phyloP scores from a whole-genome alignment of 2,888 invertebrate species.

The Torymus tubicola region DNA sequence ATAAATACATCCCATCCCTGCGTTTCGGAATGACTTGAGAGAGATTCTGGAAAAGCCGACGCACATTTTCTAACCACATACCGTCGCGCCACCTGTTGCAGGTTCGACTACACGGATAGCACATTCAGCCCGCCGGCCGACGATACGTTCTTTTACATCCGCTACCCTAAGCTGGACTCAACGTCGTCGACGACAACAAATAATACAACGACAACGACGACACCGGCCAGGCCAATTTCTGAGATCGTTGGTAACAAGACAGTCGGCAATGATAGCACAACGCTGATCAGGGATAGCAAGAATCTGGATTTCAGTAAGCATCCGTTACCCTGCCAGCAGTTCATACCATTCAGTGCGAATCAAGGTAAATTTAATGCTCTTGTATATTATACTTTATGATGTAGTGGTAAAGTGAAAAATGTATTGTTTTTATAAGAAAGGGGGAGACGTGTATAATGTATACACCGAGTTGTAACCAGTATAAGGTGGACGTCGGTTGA shows the following conservation, averaged over 20 bases:
- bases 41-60: no score
- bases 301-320: constrained; percentile 80
- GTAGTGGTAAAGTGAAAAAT: no score
- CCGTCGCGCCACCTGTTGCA: constrained; percentile 64
- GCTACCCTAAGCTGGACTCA: constrained; percentile 76
- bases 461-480: no score
- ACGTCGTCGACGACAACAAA: constrained; percentile 9
- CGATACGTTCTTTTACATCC: constrained; percentile 85
- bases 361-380: constrained; percentile 61
- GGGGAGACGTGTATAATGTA: no score
- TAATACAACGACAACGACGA: constrained; percentile 63
- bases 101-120: constrained; percentile 80
- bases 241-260: constrained; percentile 64
- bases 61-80: no score
- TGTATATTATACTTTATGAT: no score
- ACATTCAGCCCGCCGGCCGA: constrained; percentile 85
- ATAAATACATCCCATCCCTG: no score
- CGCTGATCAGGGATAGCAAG: constrained; percentile 46
- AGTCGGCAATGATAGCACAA: constrained; percentile 25
- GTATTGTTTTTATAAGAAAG: no score
- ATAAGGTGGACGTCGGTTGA: no score
- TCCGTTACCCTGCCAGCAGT: constrained; percentile 82
- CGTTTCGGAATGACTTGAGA: no score
- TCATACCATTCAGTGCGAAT: constrained; percentile 64
- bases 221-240: constrained; percentile 61